These are phyloP conservation scores for Agapostemon virescens DNA, from an alignment of 2,888 invertebrate species.

Conservation along the genomic window DNA sequence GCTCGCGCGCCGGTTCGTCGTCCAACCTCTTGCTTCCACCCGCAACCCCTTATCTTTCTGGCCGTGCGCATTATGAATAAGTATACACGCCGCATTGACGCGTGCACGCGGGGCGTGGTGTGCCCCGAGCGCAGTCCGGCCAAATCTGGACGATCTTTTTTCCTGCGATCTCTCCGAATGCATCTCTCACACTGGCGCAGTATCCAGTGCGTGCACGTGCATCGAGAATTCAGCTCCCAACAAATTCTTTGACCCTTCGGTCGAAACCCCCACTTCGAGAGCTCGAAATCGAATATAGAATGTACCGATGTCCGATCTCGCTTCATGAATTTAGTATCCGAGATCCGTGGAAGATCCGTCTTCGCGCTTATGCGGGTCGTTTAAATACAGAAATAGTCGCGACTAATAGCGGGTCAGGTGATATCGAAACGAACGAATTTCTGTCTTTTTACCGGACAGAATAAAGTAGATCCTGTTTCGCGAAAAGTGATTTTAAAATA, in stretches of 20 bases:
- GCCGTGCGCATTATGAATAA: conserved; percentile 74
- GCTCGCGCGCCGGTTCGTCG: conserved; percentile 32
- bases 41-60: conserved; percentile 41
- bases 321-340: neutral
- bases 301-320: neutral
- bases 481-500: neutral
- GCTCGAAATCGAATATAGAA: neutral
- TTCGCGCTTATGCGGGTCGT: neutral
- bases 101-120: conserved; percentile 73
- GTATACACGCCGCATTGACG: conserved; percentile 73
- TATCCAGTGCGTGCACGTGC: neutral
- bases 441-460: neutral
- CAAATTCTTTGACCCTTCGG: neutral
- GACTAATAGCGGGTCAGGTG: neutral
- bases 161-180: conserved; percentile 43
- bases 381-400: neutral
- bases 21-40: conserved; percentile 38
- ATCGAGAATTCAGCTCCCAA: conserved; percentile 15
- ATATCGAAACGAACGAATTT: neutral
- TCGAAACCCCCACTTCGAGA: neutral
- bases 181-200: conserved; percentile 24
- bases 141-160: conserved; percentile 69
- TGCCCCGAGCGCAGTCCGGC: conserved; percentile 71
- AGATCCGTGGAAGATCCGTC: neutral
- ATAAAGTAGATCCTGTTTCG: neutral